These are phyloP conservation scores for Temnothorax ravouxi DNA, from an alignment of 2,888 invertebrate species.

Conservation along the genomic window DNA sequence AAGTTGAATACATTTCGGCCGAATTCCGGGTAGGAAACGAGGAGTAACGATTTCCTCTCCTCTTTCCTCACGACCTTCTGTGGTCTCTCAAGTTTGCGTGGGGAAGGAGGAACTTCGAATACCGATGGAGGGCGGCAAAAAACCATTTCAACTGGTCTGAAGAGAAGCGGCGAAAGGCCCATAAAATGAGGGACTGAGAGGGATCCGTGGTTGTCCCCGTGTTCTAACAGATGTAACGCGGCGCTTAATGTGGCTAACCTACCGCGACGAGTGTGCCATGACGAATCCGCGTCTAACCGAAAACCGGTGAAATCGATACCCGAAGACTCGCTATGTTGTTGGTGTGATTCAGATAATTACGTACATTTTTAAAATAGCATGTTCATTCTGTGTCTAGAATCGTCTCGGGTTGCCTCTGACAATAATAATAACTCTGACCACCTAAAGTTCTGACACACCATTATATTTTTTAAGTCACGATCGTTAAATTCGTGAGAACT, in stretches of 20 bases:
- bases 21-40: slow-evolving; percentile 75
- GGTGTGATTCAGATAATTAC: slow-evolving; percentile 62
- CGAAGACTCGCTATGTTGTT: slow-evolving; percentile 52
- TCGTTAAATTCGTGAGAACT: neutral
- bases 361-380: slow-evolving; percentile 36
- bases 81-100: slow-evolving; percentile 51
- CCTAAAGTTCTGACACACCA: neutral
- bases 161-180: slow-evolving; percentile 56
- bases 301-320: slow-evolving; percentile 76
- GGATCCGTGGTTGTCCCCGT: slow-evolving; percentile 64
- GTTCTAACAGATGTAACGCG: slow-evolving; percentile 78
- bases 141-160: slow-evolving; percentile 68
- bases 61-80: slow-evolving; percentile 9
- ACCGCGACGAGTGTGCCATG: slow-evolving; percentile 61
- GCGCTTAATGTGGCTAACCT: slow-evolving; percentile 68
- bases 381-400: slow-evolving; percentile 1
- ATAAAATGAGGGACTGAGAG: slow-evolving; percentile 64
- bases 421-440: slow-evolving; percentile 7
- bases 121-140: slow-evolving; percentile 73
- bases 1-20: slow-evolving; percentile 64
- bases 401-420: slow-evolving; percentile 2
- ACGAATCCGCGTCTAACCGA: slow-evolving; percentile 73
- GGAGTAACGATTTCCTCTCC: slow-evolving; percentile 62
- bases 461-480: slow-evolving; percentile 7
- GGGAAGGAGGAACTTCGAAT: slow-evolving; percentile 62